Evolutionary conservation across 2,888 invertebrate genomes (phyloP), one percentile per base, ranked within the genome.

Genomic region (Plagiodera versicolora): DNA sequence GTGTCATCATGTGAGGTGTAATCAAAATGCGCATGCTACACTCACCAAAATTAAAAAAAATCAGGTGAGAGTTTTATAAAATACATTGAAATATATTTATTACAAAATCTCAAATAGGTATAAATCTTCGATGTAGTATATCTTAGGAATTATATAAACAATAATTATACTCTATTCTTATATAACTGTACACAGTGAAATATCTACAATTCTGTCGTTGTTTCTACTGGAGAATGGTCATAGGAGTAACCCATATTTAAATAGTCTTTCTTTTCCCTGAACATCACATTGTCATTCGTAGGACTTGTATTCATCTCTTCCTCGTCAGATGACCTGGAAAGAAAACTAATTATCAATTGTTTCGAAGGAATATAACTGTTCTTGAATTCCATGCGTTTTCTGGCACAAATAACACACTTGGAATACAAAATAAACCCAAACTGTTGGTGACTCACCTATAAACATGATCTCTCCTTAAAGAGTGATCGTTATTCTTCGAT

Each of bases 251-350:
- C 83, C 81, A 84, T 85, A 58, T 70, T 65, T 63, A 85, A 89
- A 72, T 87, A 93, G 78, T 93, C 92, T 75, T 91, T 87, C 76
- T 92, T 91, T 70, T 92, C 93, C 71, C 85, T 80, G 79, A 94
- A 94, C 64, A 90, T 91, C 24, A 94, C 94, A 77, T 95, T 94
- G 69, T 93, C 93, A 75, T 94, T 94, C 60, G 89, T 88, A 17
- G 87, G 85, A 80, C 89, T 89, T 53, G 86, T 79, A 74, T 86
- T 86, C 67, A 81, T 83, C 56, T 79, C 78, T 52, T 78, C 86
- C 53, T 78, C 86, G 59, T 77, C 77, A 8, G 78, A 77, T 59
- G 86, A 85, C 72, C 87, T 87, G 78, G 14, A n/a, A n/a, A n/a
- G n/a, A n/a, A n/a, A n/a, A n/a, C n/a, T n/a, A n/a, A n/a, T n/a